phyloP scores from a whole-genome alignment of 2,888 invertebrate species.

The Pycnomerus fuliginosus region DNA sequence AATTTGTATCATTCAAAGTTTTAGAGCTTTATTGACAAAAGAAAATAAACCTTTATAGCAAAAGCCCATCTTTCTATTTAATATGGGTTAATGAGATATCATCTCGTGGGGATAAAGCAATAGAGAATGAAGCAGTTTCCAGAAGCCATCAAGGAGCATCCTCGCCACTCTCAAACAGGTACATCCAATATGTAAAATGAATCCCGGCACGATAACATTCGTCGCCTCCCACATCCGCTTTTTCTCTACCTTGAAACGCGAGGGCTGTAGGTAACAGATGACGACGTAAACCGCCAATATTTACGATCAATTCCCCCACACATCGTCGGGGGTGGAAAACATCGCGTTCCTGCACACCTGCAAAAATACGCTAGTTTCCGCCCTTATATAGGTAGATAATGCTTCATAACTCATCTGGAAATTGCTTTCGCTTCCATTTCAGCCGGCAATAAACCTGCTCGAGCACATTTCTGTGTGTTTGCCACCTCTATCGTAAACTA shows the following conservation, averaged over 20 bases:
- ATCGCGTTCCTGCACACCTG: slow-evolving; percentile 51
- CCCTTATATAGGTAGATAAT: slow-evolving; percentile 53
- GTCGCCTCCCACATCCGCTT: too few species aligned
- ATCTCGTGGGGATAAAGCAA: too few species aligned
- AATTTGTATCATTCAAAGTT: too few species aligned
- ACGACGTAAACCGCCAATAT: slow-evolving; percentile 53
- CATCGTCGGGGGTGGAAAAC: slow-evolving; percentile 42
- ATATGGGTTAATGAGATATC: too few species aligned
- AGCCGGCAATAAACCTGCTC: slow-evolving; percentile 50
- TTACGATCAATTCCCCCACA: slow-evolving; percentile 52
- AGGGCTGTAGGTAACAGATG: slow-evolving; percentile 39
- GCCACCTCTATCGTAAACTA: slow-evolving; percentile 45
- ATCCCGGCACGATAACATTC: too few species aligned
- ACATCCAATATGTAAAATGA: too few species aligned
- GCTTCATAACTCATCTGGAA: slow-evolving; percentile 52
- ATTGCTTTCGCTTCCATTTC: slow-evolving; percentile 54
- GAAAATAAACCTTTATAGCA: too few species aligned
- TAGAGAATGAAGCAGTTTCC: too few species aligned
- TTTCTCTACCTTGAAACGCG: neutral
- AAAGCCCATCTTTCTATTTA: too few species aligned
- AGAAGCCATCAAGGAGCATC: too few species aligned
- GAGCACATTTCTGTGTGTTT: slow-evolving; percentile 45
- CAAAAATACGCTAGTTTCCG: slow-evolving; percentile 53
- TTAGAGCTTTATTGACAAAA: too few species aligned
- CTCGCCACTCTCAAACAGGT: too few species aligned